These are phyloP conservation scores for Scolopax mira DNA, from an alignment of 2,113 vertebrate genomes.

Conservation along the genomic window DNA sequence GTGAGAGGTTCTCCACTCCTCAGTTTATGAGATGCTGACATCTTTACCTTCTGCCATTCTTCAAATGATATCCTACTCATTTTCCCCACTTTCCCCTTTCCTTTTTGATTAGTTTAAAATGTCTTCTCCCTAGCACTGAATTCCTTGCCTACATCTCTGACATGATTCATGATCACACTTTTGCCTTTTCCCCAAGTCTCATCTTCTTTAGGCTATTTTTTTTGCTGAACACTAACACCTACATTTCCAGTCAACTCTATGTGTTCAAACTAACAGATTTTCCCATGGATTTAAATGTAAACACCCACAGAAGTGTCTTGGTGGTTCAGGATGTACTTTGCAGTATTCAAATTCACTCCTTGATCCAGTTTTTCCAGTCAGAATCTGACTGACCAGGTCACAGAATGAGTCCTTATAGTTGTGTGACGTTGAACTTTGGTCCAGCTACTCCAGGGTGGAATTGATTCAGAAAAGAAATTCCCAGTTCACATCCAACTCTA, in stretches of 20 bases:
- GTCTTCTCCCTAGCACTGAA: neutral
- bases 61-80: neutral
- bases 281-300: neutral
- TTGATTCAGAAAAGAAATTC: neutral
- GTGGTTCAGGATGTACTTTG: neutral
- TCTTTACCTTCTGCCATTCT: neutral
- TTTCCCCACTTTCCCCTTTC: neutral
- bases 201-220: neutral
- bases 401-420: neutral
- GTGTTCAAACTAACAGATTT: constrained; percentile 10
- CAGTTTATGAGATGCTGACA: neutral
- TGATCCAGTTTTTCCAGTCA: neutral
- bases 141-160: constrained; percentile 32
- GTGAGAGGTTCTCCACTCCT: neutral
- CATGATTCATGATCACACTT: constrained; percentile 54
- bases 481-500: neutral
- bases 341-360: neutral
- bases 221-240: constrained; percentile 18
- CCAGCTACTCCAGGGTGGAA: neutral
- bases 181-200: neutral
- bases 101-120: neutral
- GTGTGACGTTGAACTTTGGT: neutral
- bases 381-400: neutral
- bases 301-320: neutral
- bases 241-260: neutral